Evolutionary conservation across 2,888 invertebrate genomes (phyloP), one percentile per base, ranked within the genome.

Genomic region (Epirrita christyi): DNA sequence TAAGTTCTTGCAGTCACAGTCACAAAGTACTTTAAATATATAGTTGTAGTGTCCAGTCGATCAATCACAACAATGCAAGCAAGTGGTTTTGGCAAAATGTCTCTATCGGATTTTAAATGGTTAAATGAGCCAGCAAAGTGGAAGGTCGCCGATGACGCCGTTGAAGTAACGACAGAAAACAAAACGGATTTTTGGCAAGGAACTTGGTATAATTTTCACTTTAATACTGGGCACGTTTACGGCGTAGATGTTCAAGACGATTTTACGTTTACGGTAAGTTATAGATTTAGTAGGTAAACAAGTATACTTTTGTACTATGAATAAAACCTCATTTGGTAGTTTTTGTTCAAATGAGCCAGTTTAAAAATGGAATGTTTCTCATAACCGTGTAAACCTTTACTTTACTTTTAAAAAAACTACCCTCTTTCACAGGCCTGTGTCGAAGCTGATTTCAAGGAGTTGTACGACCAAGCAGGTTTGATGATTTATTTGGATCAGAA

Each of bases 401-500:
- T 21, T 21, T 8, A 7, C 32, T 27, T 27, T 10, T 41, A 3
- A 1, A 21, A 7, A 11, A n/a, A 11, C 14, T 9, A 4, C 37
- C 14, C 8, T 38, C 10, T 45, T 4, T 21, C 21, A 3, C 57
- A 89, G 89, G 76, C 74, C 0, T 82, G 84, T 43, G 69, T 89
- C 0, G 85, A 90, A 73, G 88, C 83, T 0, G 73, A 86, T 14
- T 89, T 85, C 52, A 75, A 72, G 2, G 72, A 80, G 1, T 48
- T 86, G 0, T 89, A 89, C 59, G 89, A 89, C 43, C 89, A 90
- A 74, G 89, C 89, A 6, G 89, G 89, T 0, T 68, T 90, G 0
- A 89, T 88, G 86, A 71, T 90, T 13, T 86, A 85, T 50, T 28
- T 79, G n/a, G 83, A 88, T 36, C 83, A 87, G n/a, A 84, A 81